A percentile compares a stretch with the other conserved stretches of the same genome.
phyloP scores from a whole-genome alignment of 2,888 invertebrate genomes.

The Polylopha cassiicola region DNA sequence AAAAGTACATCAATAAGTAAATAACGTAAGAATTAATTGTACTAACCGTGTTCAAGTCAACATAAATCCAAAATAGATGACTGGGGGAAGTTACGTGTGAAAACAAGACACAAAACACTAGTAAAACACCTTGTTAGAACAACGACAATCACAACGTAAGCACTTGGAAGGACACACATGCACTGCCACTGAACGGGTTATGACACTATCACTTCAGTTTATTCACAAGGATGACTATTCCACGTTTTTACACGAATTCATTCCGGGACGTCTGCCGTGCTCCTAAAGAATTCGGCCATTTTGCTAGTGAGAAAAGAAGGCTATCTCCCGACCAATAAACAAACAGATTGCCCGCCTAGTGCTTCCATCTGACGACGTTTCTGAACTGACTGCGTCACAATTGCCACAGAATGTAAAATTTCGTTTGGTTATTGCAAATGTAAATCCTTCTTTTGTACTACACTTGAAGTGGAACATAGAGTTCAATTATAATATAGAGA shows the following conservation, averaged over 20 bases:
- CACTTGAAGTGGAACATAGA: no score
- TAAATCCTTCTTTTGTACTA: background rate
- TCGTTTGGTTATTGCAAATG: conserved; percentile 13
- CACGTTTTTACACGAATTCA: conserved; percentile 43
- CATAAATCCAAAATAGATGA: conserved; percentile 71
- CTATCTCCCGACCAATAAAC: conserved; percentile 35
- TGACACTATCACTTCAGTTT: conserved; percentile 52
- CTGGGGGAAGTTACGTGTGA: conserved; percentile 53
- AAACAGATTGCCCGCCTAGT: conserved; percentile 20
- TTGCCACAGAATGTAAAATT: conserved; percentile 8
- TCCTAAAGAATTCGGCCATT: conserved; percentile 67
- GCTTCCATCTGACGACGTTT: conserved; percentile 21
- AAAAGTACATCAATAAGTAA: conserved; percentile 15
- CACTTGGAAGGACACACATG: conserved; percentile 52
- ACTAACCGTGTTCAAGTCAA: conserved; percentile 68
- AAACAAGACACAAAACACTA: conserved; percentile 71
- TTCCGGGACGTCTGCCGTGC: conserved; percentile 62
- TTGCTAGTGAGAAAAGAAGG: conserved; percentile 51
- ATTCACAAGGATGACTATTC: conserved; percentile 54
- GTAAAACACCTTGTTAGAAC: conserved; percentile 49
- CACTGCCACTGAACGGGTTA: conserved; percentile 49
- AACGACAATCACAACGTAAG: conserved; percentile 42
- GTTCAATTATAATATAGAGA: no score
- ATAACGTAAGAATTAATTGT: conserved; percentile 7
- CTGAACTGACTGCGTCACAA: conserved; percentile 15